These are phyloP conservation scores for Pseudochirops cupreus DNA, from an alignment of 2,797 vertebrate species.

Conservation along the genomic window DNA sequence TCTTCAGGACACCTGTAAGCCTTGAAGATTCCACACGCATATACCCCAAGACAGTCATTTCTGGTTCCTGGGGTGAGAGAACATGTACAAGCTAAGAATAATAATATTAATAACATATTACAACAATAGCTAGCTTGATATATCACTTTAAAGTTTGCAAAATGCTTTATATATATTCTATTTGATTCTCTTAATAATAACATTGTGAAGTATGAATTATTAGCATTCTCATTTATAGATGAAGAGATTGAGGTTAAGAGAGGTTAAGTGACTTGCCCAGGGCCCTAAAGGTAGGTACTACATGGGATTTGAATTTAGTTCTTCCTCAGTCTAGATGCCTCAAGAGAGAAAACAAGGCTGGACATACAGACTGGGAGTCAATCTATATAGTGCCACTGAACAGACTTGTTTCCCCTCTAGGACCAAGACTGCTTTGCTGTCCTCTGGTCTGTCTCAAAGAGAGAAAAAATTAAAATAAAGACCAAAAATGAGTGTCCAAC, in stretches of 20 bases:
- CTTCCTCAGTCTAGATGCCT: neutral
- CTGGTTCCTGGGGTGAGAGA: neutral
- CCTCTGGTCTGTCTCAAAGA: neutral
- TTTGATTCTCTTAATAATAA: neutral
- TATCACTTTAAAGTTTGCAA: neutral
- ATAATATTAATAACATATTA: neutral
- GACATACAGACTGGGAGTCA: neutral
- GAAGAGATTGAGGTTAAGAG: neutral
- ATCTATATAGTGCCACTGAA: neutral
- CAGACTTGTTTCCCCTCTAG: no score
- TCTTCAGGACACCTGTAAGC: no score
- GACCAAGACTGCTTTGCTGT: neutral
- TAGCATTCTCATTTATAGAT: neutral
- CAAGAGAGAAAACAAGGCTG: no score
- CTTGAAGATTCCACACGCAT: no score
- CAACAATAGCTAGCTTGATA: neutral
- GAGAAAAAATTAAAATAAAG: neutral
- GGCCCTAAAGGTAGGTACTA: neutral
- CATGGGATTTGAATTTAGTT: neutral
- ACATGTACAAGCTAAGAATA: neutral
- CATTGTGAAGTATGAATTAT: neutral
- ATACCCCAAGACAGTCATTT: neutral
- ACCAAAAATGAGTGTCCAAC: neutral
- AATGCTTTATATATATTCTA: neutral
- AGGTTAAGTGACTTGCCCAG: neutral